Conservation (phyloP, 2,797 vertebrate species). For the Acanthurus leucopareius region DNA sequence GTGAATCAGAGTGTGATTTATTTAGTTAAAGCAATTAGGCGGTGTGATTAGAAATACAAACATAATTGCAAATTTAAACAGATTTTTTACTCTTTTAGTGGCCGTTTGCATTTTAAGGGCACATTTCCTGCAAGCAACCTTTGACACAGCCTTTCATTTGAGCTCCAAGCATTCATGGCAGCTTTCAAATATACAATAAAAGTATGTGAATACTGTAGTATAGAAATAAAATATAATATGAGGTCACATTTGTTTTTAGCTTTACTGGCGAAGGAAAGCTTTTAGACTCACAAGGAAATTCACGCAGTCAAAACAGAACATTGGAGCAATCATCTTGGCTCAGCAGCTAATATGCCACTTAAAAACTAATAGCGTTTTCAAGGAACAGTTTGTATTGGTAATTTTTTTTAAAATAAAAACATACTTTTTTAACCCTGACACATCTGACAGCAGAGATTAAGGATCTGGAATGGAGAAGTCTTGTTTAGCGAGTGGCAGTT, state of each 20-base stretch:
- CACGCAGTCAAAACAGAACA: constrained; percentile 8
- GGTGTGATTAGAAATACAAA: constrained; percentile 94
- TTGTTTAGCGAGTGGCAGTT: constrained; percentile 70
- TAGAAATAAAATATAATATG: not conserved
- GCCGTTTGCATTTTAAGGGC: constrained; percentile 42
- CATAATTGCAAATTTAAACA: constrained; percentile 93
- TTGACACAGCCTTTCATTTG: constrained; percentile 16
- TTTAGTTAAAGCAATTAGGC: constrained; percentile 96
- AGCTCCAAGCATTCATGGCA: not conserved
- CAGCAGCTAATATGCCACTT: not conserved
- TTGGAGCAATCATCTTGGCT: not conserved
- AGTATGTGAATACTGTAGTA: not conserved
- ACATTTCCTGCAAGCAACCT: constrained; percentile 25
- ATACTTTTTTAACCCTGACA: constrained; percentile 10
- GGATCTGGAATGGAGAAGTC: constrained; percentile 54
- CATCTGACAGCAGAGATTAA: constrained; percentile 56
- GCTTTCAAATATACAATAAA: constrained; percentile 24
- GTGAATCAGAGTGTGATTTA: constrained; percentile 93
- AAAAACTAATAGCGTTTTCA: not conserved
- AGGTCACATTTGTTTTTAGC: constrained; percentile 18
- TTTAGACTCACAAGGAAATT: constrained; percentile 10
- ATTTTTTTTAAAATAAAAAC: constrained; percentile 14
- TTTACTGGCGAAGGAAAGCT: constrained; percentile 3
- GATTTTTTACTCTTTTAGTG: constrained; percentile 56
- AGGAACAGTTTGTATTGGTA: not conserved